These are phyloP conservation scores for Acrocyrtus sp. DNA, from an alignment of 2,888 invertebrate genomes.

Conservation along the genomic window DNA sequence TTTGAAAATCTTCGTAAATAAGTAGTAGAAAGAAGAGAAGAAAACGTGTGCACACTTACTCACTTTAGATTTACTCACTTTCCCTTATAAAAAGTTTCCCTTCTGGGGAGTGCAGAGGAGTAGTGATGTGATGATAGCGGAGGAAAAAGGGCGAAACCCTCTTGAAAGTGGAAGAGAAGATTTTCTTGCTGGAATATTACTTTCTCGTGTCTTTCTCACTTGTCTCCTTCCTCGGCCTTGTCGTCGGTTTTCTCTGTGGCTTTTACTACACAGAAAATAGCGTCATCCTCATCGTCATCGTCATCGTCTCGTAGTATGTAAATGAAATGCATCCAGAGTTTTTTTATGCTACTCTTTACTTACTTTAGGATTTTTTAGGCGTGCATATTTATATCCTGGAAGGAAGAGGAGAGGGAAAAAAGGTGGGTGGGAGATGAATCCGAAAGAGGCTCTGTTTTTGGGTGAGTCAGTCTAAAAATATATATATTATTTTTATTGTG, in stretches of 20 bases:
- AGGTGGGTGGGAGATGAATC: too few species aligned
- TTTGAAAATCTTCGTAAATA: too few species aligned
- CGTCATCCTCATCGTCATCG: constrained; percentile 12
- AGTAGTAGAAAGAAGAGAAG: too few species aligned
- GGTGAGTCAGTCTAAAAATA: too few species aligned
- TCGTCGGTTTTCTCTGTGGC: constrained; percentile 53
- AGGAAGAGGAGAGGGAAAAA: too few species aligned
- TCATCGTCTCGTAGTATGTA: constrained; percentile 33
- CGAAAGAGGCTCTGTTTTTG: too few species aligned
- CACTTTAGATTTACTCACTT: too few species aligned
- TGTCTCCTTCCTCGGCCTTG: constrained; percentile 50
- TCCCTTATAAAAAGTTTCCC: background rate
- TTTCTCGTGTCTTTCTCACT: constrained; percentile 38
- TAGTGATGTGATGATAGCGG: background rate
- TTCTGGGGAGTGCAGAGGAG: background rate
- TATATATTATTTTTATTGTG: too few species aligned
- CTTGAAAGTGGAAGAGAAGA: constrained; percentile 20
- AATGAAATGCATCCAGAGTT: constrained; percentile 30
- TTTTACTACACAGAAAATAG: constrained; percentile 37
- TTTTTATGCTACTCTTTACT: constrained; percentile 1
- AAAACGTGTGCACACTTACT: too few species aligned
- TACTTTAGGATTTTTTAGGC: too few species aligned
- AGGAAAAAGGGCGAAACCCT: constrained; percentile 46
- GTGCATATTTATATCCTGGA: constrained; percentile 32
- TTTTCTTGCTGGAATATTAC: constrained; percentile 21